Base-by-base conservation (phyloP, 1,140 invertebrate genomes). In the Drosophila novamexicana region DNA sequence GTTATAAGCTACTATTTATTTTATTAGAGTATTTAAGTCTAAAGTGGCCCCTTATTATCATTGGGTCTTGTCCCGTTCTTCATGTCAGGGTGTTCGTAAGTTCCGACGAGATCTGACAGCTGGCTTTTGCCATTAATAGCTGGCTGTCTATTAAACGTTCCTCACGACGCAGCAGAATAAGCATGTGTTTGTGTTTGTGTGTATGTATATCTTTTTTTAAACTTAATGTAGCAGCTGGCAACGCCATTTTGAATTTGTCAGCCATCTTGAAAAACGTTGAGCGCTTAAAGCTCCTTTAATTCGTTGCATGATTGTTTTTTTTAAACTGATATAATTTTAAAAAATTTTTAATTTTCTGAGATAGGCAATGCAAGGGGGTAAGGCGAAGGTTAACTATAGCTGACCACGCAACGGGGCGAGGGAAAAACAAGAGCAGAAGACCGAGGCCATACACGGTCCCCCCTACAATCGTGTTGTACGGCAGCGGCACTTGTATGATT, bases 401-500 rank as follows among this genome's bases (percentile, higher is more conserved):
- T 29, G 49, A 40, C 52, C 14, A 42, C 1, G 7, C 6, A 37
- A 39, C 18, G 53, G 4, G n/a, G n/a, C 42, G 9, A 10, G 42
- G 7, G 34, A 8, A 14, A 53, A 37, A 47, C 2, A 12, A 52
- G 18, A 57, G 36, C 6, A 50, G 22, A 70, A 40, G 50, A 64
- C 36, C 34, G 45, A 59, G 54, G 32, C 44, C 37, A 50, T 42
- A 7, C 36, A 52, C 18, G 44, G 65, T 40, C 39, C 29, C 10
- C 47, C 10, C 47, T 53, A 62, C 7, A 67, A 36, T 16, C 36
- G 47, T 53, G 29, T 14, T n/a, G 32, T 56, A 9, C 34, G 22
- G 34, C 34, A 32, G 44, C 32, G 32, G 10, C 45, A 58, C 45
- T 58, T 67, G 49, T 37, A 50, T 86, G 82, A 84, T 73, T 85